Evolutionary conservation across 2,113 vertebrate genomes (phyloP), one percentile per base, ranked within the genome.

Genomic region (Bolborhynchus lineola): DNA sequence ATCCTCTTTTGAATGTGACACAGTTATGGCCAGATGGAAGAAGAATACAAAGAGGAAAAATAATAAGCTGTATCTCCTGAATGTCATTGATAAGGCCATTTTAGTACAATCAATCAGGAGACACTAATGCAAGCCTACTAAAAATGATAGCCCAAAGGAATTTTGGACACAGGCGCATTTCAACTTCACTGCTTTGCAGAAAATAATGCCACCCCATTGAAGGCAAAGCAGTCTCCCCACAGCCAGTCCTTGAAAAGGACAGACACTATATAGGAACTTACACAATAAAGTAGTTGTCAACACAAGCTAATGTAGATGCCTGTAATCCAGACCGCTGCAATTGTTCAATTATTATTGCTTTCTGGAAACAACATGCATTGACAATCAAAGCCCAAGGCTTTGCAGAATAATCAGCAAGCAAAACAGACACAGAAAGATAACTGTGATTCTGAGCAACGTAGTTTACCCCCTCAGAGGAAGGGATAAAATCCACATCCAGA

Each of bases 41-140:
- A 44, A 6, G 4, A 10, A 11, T 9, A 42, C 2, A 17, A 9
- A 16, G 6, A 13, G 5, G 2, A 33, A 24, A 24, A 64, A n/a
- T 59, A 18, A 14, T 28, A 14, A 50, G 2, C 16, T 69, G 16
- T 68, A 19, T 25, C n/a, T 90, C 82, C 41, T 35, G 42, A 81
- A 80, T 41, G 21, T 46, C 63, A 72, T 26, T 24, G 35, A 35
- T 29, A 75, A 77, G 7, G 20, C 25, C 44, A n/a, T 69, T 90
- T 70, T 69, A 25, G 41, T 59, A 44, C 31, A 86, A 83, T 67
- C 16, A n/a, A 55, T 39, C 41, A 26, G 55, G 46, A 81, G 72
- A 70, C n/a, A 49, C 11, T 31, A 59, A 11, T 53, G 28, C 25
- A 67, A 94, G 68, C 2, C 1, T 12, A 62, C 13, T 59, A 81